Conservation (phyloP, 2,113 vertebrate species). For the Polypterus bichir region DNA sequence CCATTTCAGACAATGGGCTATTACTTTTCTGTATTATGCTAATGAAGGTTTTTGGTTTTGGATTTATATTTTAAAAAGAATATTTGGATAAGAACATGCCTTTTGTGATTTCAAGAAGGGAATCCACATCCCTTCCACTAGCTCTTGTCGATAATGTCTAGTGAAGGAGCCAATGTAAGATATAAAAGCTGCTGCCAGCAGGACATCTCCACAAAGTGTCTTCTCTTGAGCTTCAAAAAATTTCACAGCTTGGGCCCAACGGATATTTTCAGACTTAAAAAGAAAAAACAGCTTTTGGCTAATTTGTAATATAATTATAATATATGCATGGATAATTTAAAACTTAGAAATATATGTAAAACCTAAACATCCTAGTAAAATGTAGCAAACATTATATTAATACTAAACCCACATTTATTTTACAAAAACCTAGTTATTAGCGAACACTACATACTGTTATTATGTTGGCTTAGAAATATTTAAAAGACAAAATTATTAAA, state of each 20-base stretch:
- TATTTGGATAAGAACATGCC: conserved; percentile 29
- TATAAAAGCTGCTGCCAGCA: conserved; percentile 54
- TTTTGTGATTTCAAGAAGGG: conserved; percentile 53
- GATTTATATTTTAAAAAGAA: no score
- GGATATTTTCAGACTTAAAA: conserved; percentile 57
- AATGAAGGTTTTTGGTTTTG: no score
- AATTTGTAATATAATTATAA: neutral
- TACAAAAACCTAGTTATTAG: no score
- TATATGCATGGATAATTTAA: neutral
- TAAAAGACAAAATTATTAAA: no score
- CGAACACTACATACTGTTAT: no score
- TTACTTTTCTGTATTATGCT: no score
- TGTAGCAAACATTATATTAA: neutral
- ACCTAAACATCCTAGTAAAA: no score
- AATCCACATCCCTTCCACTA: conserved; percentile 46
- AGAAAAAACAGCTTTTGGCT: conserved; percentile 6
- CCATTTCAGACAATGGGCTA: no score
- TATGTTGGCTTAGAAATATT: no score
- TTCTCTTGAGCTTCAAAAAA: conserved; percentile 55
- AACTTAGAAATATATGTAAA: neutral
- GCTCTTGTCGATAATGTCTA: conserved; percentile 43
- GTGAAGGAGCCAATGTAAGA: conserved; percentile 61
- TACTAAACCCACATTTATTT: neutral
- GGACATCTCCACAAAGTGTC: conserved; percentile 50
- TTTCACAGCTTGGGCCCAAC: conserved; percentile 47